Percentiles rank a stretch among this genome's conserved stretches.
phyloP scores from a whole-genome alignment of 2,113 vertebrate species.

The Bubo scandiacus region DNA sequence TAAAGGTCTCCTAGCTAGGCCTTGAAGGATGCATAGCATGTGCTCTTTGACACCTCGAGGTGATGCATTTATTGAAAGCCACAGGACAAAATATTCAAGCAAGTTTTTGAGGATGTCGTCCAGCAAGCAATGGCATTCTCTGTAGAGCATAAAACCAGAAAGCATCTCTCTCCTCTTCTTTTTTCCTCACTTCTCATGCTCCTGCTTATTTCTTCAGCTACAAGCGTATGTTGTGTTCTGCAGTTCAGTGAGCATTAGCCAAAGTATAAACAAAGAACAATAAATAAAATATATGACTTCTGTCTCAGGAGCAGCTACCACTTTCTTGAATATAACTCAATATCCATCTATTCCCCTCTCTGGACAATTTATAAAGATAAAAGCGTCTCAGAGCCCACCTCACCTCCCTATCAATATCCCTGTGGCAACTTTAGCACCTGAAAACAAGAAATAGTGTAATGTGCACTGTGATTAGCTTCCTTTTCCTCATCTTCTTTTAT shows the following conservation, averaged over 20 bases:
- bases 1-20: background rate
- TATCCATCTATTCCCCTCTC: background rate
- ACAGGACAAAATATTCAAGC: background rate
- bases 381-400: background rate
- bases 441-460: background rate
- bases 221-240: background rate
- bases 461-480: background rate
- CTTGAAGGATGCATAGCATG: accelerated
- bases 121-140: background rate
- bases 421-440: background rate
- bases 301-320: background rate
- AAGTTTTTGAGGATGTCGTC: background rate
- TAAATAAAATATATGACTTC: background rate
- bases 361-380: background rate
- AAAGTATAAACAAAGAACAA: background rate
- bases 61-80: background rate
- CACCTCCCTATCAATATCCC: background rate
- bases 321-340: background rate
- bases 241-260: background rate
- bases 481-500: background rate
- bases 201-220: background rate
- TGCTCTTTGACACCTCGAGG: background rate
- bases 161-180: background rate
- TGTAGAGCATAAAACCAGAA: background rate
- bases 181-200: background rate